Conservation (phyloP, 2,797 vertebrate genomes). For the Botia kubotai region DNA sequence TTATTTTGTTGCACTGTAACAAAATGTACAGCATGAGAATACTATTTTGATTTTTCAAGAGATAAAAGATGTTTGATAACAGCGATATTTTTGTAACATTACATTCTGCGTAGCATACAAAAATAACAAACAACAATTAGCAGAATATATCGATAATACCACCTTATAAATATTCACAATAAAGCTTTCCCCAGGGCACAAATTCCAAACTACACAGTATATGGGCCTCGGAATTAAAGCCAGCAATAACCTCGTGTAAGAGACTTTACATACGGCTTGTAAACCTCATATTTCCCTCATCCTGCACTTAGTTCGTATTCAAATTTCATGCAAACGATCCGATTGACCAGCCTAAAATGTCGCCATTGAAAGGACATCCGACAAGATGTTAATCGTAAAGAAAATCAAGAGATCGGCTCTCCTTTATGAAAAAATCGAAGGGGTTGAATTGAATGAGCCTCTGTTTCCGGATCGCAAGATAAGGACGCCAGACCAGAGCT, state of each 20-base stretch:
- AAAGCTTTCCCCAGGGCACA: not conserved
- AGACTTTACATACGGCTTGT: not conserved
- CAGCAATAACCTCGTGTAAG: not conserved
- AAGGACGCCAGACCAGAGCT: slow-evolving; percentile 76
- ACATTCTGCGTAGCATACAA: not conserved
- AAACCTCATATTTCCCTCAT: slow-evolving; percentile 15
- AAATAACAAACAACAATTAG: not conserved
- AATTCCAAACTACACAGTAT: not conserved
- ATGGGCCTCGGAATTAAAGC: slow-evolving; percentile 31
- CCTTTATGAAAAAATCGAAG: slow-evolving; percentile 84
- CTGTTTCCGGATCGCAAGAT: slow-evolving; percentile 82
- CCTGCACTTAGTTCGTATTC: slow-evolving; percentile 60
- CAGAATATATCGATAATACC: not conserved
- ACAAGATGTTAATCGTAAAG: slow-evolving; percentile 78
- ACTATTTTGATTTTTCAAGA: slow-evolving; percentile 4
- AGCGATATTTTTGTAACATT: not conserved
- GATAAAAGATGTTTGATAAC: not conserved
- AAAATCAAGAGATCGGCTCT: slow-evolving; percentile 83
- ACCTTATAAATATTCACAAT: not conserved
- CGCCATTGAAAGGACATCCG: slow-evolving; percentile 73
- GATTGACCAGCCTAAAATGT: slow-evolving; percentile 68
- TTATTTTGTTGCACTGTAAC: slow-evolving; percentile 8
- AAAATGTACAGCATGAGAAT: not conserved
- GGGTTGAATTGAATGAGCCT: slow-evolving; percentile 84
- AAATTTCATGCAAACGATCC: slow-evolving; percentile 64